Percentiles rank a stretch among this genome's conserved stretches.
phyloP scores from a whole-genome alignment of 1,140 invertebrate genomes.

The Drosophila sechellia region DNA sequence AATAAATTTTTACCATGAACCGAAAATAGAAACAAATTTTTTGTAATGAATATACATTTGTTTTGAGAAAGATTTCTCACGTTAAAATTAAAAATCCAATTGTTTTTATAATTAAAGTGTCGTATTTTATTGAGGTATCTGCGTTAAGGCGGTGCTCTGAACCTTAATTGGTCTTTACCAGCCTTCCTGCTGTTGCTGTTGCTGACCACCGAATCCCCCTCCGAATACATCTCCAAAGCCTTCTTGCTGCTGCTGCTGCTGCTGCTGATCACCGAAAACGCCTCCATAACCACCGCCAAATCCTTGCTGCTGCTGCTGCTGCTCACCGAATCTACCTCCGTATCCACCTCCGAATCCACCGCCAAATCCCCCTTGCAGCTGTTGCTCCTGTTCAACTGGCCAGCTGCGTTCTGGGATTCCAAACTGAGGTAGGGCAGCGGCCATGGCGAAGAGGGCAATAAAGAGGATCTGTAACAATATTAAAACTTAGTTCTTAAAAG shows the following conservation, averaged over 20 bases:
- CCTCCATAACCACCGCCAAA: conserved; percentile 14
- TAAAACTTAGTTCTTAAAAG: not conserved
- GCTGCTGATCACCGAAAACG: not conserved
- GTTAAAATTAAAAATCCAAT: not conserved
- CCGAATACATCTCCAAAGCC: conserved; percentile 11
- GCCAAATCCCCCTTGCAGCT: not conserved
- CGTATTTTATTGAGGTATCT: not conserved
- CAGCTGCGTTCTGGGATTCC: not conserved
- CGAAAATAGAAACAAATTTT: too few relatives aligned
- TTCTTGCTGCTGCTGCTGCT: conserved; percentile 20
- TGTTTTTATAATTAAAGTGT: not conserved
- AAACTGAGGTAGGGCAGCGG: conserved; percentile 17
- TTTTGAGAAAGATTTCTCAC: too few relatives aligned
- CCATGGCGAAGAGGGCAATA: conserved; percentile 22
- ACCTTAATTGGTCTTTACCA: not conserved
- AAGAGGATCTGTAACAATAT: conserved; percentile 16
- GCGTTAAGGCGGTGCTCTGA: not conserved
- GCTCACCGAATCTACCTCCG: not conserved
- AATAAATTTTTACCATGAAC: too few relatives aligned
- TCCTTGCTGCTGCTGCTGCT: conserved; percentile 27
- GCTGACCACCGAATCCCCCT: not conserved
- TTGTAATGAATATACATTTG: too few relatives aligned
- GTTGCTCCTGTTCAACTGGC: not conserved
- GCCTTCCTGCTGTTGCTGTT: conserved; percentile 23
- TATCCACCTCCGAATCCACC: conserved; percentile 15